Evolutionary conservation across 2,113 vertebrate genomes (phyloP), one percentile per base, ranked within the genome.

Genomic region (Pollimyrus isidori): DNA sequence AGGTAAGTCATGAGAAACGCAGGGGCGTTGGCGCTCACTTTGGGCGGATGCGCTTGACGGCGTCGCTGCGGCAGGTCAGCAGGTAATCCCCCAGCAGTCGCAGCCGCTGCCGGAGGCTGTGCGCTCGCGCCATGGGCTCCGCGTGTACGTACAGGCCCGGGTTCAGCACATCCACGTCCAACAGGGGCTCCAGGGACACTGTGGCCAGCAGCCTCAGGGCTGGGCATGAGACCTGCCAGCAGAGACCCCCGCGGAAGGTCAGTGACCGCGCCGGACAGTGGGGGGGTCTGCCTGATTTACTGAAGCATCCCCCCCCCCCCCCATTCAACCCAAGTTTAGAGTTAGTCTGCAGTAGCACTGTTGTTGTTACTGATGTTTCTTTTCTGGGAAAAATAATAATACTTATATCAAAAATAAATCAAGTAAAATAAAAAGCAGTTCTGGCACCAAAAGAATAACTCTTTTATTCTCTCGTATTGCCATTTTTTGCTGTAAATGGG

Each of bases 31-130:
- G 49, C 0, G 52, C 88, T 46, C 23, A 96, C 96, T 92, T 95
- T 80, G 91, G 88, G 21, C 94, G 93, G 13, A 96, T 92, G 65
- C 96, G 97, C 93, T 97, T 97, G 87, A 96, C 92, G 91, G 96
- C 97, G 0, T 96, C 96, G 0, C 98, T 99, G 90, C 98, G 97
- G 92, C 98, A 99, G 91, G 97, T 94, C 87, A 94, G 91, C 85
- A 99, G 93, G 90, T 99, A 99, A 90, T 99, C 98, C 0, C 97
- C 98, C 39, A 99, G 94, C n/a, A 99, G 95, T 52, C 97, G 96
- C n/a, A 99, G 96, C 92, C 93, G 96, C 87, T 97, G 96, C 21
- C 98, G 94, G 91, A 95, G 95, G 42, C 9, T 90, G 21, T 92
- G 93, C 4, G 96, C 94, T 49, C 92, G 93, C 1, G 90, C 89